Percentiles rank a stretch among this genome's conserved stretches.
These are phyloP conservation scores for Nycticorax nycticorax DNA, from an alignment of 2,113 vertebrate genomes.

Conservation along the genomic window DNA sequence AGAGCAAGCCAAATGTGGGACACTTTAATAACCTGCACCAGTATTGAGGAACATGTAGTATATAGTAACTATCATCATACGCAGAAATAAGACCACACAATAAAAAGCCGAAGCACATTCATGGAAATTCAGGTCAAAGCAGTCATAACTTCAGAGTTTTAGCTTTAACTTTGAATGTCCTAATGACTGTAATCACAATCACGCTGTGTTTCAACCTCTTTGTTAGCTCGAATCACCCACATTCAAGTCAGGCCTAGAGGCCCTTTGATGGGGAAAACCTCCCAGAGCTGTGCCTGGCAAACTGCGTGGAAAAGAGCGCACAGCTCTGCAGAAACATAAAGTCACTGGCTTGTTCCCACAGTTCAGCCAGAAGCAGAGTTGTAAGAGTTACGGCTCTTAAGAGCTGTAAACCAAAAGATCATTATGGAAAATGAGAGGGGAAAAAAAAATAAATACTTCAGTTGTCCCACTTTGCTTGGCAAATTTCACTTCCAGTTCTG, in stretches of 20 bases:
- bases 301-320: background rate
- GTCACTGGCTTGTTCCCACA: background rate
- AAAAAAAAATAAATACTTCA: background rate
- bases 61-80: background rate
- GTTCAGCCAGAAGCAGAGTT: background rate
- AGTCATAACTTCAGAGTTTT: background rate
- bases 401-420: background rate
- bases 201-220: constrained; percentile 21
- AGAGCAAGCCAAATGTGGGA: background rate
- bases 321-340: background rate
- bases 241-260: background rate
- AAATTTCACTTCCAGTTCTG: background rate
- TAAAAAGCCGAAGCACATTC: background rate
- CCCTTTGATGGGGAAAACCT: background rate
- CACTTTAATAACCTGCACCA: background rate
- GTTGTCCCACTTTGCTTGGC: background rate
- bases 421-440: background rate
- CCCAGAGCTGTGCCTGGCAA: background rate
- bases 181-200: constrained; percentile 38
- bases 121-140: constrained; percentile 45
- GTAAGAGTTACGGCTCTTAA: background rate
- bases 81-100: background rate
- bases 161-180: background rate
- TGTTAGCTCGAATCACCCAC: background rate
- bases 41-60: background rate